Evolutionary conservation across 2,888 invertebrate species (phyloP).

Genomic region (Lingula anatina): DNA sequence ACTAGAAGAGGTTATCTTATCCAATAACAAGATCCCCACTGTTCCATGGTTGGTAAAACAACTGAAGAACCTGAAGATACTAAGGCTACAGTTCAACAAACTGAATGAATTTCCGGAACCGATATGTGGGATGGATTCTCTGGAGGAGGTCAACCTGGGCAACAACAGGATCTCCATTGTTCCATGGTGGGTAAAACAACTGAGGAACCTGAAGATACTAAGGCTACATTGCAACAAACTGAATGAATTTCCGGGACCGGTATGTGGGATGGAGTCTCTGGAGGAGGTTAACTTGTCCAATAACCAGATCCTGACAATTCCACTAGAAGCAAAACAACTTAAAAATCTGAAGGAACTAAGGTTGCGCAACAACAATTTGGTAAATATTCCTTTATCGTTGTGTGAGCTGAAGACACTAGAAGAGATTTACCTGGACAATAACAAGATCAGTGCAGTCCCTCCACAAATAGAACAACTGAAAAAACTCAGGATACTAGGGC

Average conservation of each 20-base stretch:
- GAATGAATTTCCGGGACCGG: constrained; percentile 24
- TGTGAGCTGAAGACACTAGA: too few species aligned
- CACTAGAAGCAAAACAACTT: too few species aligned
- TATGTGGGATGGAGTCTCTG: too few species aligned
- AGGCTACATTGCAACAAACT: constrained; percentile 35
- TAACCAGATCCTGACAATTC: too few species aligned
- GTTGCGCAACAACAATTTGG: too few species aligned
- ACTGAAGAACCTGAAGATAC: constrained; percentile 28
- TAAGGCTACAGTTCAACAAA: constrained; percentile 30
- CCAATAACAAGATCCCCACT: constrained; percentile 29
- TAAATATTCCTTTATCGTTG: too few species aligned
- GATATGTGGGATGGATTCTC: constrained; percentile 23
- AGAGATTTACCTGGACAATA: too few species aligned
- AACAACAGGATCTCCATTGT: neutral
- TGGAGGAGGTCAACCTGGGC: constrained; percentile 20
- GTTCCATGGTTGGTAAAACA: constrained; percentile 42
- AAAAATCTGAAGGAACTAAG: too few species aligned
- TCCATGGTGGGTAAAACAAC: neutral
- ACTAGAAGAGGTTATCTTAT: constrained; percentile 32
- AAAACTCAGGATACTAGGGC: constrained; percentile 26
- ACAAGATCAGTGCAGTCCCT: too few species aligned
- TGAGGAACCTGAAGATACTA: constrained; percentile 1
- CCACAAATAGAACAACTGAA: constrained; percentile 31
- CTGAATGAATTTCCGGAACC: constrained; percentile 27
- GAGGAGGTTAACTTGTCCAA: too few species aligned